Conservation (phyloP, 2,113 vertebrate genomes). For the Zosterops borbonicus region DNA sequence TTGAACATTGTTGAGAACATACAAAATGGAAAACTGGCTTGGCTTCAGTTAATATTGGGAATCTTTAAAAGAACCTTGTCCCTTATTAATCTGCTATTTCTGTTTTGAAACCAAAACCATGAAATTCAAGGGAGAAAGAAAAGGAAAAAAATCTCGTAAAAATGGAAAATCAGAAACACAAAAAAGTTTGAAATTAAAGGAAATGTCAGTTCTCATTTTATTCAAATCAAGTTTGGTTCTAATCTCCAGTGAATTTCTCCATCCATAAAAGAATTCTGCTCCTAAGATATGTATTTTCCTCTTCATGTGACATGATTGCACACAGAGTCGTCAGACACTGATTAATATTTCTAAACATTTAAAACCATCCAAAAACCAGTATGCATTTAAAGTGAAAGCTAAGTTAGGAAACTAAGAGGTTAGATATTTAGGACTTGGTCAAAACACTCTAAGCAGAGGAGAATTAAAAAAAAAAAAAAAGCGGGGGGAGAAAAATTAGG, state of each 20-base stretch:
- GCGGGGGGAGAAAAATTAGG: background rate
- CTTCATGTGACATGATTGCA: background rate
- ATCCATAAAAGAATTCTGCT: background rate
- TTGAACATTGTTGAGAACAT: background rate
- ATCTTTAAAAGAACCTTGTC: background rate
- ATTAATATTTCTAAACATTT: conserved; percentile 33
- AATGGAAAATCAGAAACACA: background rate
- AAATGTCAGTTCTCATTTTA: background rate
- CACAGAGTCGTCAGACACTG: background rate
- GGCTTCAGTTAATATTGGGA: background rate
- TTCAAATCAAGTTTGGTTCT: background rate
- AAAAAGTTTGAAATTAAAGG: background rate
- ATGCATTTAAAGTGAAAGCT: background rate
- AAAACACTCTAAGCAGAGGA: background rate
- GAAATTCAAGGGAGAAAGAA: background rate
- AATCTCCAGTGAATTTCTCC: background rate
- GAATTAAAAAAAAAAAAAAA: background rate
- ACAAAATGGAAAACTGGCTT: background rate
- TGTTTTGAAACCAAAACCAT: background rate
- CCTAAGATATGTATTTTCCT: background rate
- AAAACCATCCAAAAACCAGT: background rate
- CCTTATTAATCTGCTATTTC: background rate
- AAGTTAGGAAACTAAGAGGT: background rate
- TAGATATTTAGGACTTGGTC: background rate
- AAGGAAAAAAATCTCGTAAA: accelerated